Base-by-base conservation (phyloP, 2,113 vertebrate species). In the Plecotus auritus region DNA sequence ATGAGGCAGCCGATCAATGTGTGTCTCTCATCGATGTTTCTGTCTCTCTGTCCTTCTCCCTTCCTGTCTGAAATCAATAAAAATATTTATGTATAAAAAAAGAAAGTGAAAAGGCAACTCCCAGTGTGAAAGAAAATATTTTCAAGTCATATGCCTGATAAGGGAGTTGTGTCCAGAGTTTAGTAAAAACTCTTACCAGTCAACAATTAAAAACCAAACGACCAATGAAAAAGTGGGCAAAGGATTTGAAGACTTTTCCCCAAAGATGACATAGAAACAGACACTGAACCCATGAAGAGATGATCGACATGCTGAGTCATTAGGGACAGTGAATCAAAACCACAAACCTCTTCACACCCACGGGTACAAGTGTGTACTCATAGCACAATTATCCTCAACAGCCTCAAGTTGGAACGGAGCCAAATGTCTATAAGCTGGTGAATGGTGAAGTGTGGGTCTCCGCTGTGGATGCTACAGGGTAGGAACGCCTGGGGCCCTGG, bases 401-500 rank as follows among this genome's bases (percentile, higher is more conserved):
- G 49, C 20, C 85, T 87, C 22, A n/a, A n/a, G 42, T 16, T 23
- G 69, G 69, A n/a, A 87, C 45, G 3, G 8, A 59, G 51, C 37
- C 40, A n/a, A 59, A n/a, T 7, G 51, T 32, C 35, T 56, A 4
- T 42, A 28, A 59, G 5, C 37, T 45, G 18, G 22, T 23, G 51
- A 74, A 1, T 7, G 28, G 28, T 9, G 4, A 1, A 17, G 30
- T 59, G 51, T 26, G 37, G 35, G 28, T n/a, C 69, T 59, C 69
- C 0, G 11, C 37, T 35, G 1, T 23, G 6, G 2, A 20, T 9
- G 35, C 17, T 7, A 30, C 7, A 18, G 5, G 69, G 4, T 32
- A 11, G 47, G 37, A 73, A 73, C 10, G 37, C 37, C 37, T 2
- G 12, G 14, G 12, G 40, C 1, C 4, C 67, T 54, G 12, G 4